These are phyloP conservation scores for Eleginops maclovinus DNA, from an alignment of 2,113 vertebrate species.

Conservation along the genomic window DNA sequence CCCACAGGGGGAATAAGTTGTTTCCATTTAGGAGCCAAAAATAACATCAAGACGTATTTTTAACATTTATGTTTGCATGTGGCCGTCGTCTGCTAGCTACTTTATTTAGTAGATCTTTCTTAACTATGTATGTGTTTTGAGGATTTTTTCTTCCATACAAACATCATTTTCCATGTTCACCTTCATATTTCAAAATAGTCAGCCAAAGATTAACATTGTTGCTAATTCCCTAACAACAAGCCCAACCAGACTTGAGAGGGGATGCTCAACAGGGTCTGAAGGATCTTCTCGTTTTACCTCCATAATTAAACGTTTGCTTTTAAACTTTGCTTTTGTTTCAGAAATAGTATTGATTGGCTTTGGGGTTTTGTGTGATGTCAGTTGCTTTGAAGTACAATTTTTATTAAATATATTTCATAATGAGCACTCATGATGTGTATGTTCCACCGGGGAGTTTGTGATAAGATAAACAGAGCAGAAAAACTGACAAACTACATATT, in stretches of 20 bases:
- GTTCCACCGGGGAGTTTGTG: not conserved
- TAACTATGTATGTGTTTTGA: too few relatives aligned
- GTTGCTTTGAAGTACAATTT: not conserved
- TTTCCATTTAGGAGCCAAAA: constrained; percentile 20
- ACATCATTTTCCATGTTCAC: not conserved
- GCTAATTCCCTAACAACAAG: too few relatives aligned
- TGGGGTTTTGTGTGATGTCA: not conserved
- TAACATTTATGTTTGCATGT: not conserved
- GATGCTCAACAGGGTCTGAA: not conserved
- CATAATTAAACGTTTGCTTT: not conserved
- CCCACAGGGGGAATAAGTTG: not conserved
- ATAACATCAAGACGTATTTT: constrained; percentile 4
- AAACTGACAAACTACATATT: not conserved
- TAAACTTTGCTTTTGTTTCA: not conserved
- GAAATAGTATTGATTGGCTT: not conserved
- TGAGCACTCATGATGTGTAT: not conserved
- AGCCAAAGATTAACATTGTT: too few relatives aligned
- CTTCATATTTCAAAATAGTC: too few relatives aligned
- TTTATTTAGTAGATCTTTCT: not conserved
- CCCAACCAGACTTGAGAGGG: not conserved
- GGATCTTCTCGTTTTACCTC: not conserved
- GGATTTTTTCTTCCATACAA: not conserved
- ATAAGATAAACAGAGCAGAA: not conserved
- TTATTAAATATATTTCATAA: not conserved
- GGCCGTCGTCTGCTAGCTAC: not conserved